phyloP scores from a whole-genome alignment of 2,797 vertebrate species.

The Serranus cabrilla region DNA sequence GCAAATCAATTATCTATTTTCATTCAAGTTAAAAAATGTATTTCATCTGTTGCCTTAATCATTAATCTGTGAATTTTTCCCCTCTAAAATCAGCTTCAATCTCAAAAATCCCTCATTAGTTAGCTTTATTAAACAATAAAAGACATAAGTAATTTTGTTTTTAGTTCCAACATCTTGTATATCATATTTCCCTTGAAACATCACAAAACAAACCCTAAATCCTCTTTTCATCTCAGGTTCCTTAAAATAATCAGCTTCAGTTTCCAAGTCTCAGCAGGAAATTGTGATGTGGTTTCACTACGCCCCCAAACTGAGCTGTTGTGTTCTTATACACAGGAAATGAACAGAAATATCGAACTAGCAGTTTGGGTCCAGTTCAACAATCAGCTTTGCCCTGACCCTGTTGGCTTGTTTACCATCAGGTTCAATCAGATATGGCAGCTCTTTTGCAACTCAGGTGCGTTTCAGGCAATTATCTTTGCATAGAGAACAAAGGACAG shows the following conservation, averaged over 20 bases:
- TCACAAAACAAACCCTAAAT: not conserved
- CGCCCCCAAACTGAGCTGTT: not conserved
- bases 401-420: not conserved
- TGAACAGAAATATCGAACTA: not conserved
- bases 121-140: too few relatives aligned
- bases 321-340: not conserved
- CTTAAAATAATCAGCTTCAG: not conserved
- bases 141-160: too few relatives aligned
- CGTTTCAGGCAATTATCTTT: conserved; percentile 7
- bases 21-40: too few relatives aligned
- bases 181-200: not conserved
- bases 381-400: not conserved
- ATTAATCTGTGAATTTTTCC: too few relatives aligned
- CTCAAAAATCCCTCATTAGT: too few relatives aligned
- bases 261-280: not conserved
- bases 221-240: not conserved
- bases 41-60: too few relatives aligned
- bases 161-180: too few relatives aligned
- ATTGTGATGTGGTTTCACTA: not conserved
- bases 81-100: too few relatives aligned
- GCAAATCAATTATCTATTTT: too few relatives aligned
- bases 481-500: conserved; percentile 9
- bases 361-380: not conserved
- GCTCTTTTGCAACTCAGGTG: conserved; percentile 4
- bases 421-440: not conserved